Evolutionary conservation across 2,797 vertebrate species (phyloP), one percentile per base, ranked within the genome.

Genomic region (Brotula barbata): DNA sequence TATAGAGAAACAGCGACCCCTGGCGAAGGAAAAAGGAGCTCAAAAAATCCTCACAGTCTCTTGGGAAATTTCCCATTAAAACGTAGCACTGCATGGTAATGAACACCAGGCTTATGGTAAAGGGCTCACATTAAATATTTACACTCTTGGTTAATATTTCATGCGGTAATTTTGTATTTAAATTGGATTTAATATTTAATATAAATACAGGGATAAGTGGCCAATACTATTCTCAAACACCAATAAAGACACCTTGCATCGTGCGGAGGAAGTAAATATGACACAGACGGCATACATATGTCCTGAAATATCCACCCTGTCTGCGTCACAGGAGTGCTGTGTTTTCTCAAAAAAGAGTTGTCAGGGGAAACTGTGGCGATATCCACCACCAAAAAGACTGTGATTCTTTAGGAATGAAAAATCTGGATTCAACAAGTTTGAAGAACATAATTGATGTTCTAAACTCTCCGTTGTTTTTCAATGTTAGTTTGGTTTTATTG

Each of bases 141-240:
- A 92, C 73, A 75, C 53, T 67, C 34, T 53, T 15, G 22, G 52
- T 91, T 82, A 90, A 92, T 91, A 90, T 91, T 92, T 90, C 41
- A 92, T 90, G 64, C 56, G 63, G 85, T 88, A 67, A 91, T 91
- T 89, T 90, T 89, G 87, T 90, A 90, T 91, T 91, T 90, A 89
- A 91, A 91, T 91, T 90, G 82, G 86, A 90, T 91, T 91, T 88
- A 90, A 90, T 91, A 88, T 89, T 90, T 91, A 84, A 91, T 91
- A 86, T 85, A 88, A 89, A 91, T 89, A 84, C 83, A 86, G 77
- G 85, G 68, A 79, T 87, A 90, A 90, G 83, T 89, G 85, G 81
- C 71, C 76, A 79, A 70, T 73, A 78, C 75, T 78, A 34, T 84
- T 81, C 71, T 85, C 83, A 88, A 88, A 87, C 84, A 87, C 61